Evolutionary conservation across 1,140 invertebrate species (phyloP).

Genomic region (Drosophila yakuba): DNA sequence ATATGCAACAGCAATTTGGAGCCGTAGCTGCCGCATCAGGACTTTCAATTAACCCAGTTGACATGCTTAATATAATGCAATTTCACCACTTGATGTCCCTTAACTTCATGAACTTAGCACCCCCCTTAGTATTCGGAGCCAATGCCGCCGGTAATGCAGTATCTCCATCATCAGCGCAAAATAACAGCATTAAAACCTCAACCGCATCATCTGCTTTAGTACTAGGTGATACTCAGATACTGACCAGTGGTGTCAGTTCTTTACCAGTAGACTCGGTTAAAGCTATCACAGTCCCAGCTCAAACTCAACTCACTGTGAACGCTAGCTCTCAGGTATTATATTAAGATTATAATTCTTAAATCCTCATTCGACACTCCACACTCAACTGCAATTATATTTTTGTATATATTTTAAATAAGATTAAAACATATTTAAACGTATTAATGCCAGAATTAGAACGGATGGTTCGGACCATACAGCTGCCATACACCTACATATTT

Average conservation of each 20-base stretch:
- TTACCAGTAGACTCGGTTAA: slow-evolving; percentile 21
- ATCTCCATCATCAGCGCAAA: slow-evolving; percentile 23
- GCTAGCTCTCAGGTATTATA: neutral
- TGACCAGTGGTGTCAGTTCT: neutral
- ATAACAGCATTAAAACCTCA: slow-evolving; percentile 25
- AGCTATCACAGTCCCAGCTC: slow-evolving; percentile 11
- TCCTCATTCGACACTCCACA: too few species aligned
- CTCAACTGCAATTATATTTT: too few species aligned
- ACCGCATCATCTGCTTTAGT: neutral
- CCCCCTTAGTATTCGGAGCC: slow-evolving; percentile 78
- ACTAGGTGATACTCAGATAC: slow-evolving; percentile 3
- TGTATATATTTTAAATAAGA: neutral
- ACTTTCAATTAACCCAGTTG: slow-evolving; percentile 76
- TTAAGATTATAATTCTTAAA: neutral
- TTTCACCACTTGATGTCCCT: slow-evolving; percentile 88
- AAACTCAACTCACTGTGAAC: slow-evolving; percentile 34
- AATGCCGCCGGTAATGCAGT: slow-evolving; percentile 7
- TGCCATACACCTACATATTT: too few species aligned
- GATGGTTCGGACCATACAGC: too few species aligned
- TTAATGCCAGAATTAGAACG: too few species aligned
- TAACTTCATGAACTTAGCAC: slow-evolving; percentile 84
- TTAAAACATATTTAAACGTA: too few species aligned
- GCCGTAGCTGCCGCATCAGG: slow-evolving; percentile 50
- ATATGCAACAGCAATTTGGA: slow-evolving; percentile 75
- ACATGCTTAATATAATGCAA: slow-evolving; percentile 93